Evolutionary conservation across 2,797 vertebrate species (phyloP), one percentile per base, ranked within the genome.

Genomic region (Bryconaethiops microstoma): DNA sequence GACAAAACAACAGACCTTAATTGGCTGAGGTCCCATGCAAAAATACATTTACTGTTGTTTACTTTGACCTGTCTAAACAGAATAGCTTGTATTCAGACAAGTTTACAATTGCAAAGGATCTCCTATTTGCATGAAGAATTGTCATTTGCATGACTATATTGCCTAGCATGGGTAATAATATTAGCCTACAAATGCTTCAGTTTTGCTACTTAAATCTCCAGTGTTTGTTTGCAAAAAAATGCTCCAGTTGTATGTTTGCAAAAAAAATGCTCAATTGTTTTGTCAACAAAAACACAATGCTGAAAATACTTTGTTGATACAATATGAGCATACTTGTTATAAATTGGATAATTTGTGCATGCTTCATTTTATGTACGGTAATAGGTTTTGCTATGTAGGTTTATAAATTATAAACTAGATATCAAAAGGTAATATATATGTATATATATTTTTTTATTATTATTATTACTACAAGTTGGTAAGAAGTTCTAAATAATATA

Each of bases 81-180:
- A 35, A 39, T 6, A 25, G 45, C 54, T 76, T 52, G 13, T 19
- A 69, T 75, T 74, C 72, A 77, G 57, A 69, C 54, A 67, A 76
- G 77, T 78, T 82, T 79, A 67, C 35, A 62, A 55, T 73, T 7
- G 17, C 35, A 45, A 35, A 79, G 63, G 60, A 69, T 72, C 42
- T 50, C 7, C 10, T 40, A 76, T 87, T 84, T 87, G 79, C 85
- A 82, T 86, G 52, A 23, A 64, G 70, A 57, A 77, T 29, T 13
- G 14, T 19, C 13, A 83, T 83, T 82, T 84, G 84, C 78, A 82
- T 86, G 68, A 55, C n/a, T 71, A 19, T 12, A 62, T 39, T 83
- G 52, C 16, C 48, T 80, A 35, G 40, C 62, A 71, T 45, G 64
- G 54, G 23, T 54, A 57, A 62, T 42, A 73, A 40, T 29, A 23